Percentiles rank a stretch among this genome's conserved stretches.
Conservation (phyloP, 2,888 invertebrate species). For the Nomada fucata region DNA sequence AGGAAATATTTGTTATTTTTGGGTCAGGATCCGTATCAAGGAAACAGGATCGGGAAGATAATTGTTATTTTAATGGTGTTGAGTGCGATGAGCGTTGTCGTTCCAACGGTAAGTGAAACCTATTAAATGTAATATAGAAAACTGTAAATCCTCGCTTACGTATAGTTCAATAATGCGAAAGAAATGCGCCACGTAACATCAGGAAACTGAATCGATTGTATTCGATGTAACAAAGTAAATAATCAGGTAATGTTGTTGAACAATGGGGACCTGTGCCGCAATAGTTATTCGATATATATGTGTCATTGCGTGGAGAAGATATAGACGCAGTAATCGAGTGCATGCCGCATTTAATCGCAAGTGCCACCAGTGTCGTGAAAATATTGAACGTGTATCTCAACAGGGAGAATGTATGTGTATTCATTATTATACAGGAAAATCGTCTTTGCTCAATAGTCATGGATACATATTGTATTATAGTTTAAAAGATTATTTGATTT, state of each 20-base stretch:
- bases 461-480: background rate
- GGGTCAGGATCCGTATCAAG: conserved; percentile 19
- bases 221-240: background rate
- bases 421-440: background rate
- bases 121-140: background rate
- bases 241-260: background rate
- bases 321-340: conserved; percentile 9
- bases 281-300: background rate
- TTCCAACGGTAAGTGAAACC: conserved; percentile 27
- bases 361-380: background rate
- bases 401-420: conserved; percentile 7
- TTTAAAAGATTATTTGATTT: conserved; percentile 18
- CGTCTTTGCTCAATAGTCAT: background rate
- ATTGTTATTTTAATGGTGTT: background rate
- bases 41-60: background rate
- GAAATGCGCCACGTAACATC: background rate
- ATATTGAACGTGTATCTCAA: conserved; percentile 23
- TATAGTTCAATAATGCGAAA: no score
- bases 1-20: background rate
- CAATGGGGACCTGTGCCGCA: no score
- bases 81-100: background rate
- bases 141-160: no score
- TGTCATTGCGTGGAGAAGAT: background rate
- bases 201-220: background rate
- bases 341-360: background rate